Conservation (phyloP, 2,113 vertebrate genomes). For the Zingel zingel region DNA sequence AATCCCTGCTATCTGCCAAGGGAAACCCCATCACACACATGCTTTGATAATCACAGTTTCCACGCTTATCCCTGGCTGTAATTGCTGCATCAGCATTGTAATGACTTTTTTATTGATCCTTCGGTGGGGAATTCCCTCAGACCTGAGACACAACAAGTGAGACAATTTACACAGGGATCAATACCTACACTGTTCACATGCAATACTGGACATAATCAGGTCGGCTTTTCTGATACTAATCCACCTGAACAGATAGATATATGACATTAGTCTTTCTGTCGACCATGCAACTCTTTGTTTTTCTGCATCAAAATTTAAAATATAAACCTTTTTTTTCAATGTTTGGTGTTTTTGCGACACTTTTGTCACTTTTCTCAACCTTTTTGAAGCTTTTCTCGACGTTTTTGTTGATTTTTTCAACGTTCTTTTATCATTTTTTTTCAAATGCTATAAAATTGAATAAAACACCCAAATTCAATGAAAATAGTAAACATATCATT, state of each 20-base stretch:
- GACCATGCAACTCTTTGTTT: too few relatives aligned
- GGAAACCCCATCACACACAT: conserved; percentile 38
- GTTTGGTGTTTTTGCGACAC: too few relatives aligned
- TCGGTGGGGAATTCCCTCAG: conserved; percentile 23
- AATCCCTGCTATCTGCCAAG: conserved; percentile 54
- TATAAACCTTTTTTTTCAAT: too few relatives aligned
- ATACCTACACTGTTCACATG: background rate
- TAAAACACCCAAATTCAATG: too few relatives aligned
- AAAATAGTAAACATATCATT: too few relatives aligned
- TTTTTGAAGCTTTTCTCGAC: too few relatives aligned
- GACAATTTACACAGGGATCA: background rate
- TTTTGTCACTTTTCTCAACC: too few relatives aligned
- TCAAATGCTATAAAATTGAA: too few relatives aligned
- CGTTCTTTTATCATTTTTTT: too few relatives aligned
- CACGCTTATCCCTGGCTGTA: conserved; percentile 26
- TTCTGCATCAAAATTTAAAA: too few relatives aligned
- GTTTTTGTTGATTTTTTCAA: too few relatives aligned
- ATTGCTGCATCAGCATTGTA: conserved; percentile 28
- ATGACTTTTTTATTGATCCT: conserved; percentile 56
- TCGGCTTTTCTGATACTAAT: background rate
- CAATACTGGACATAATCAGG: background rate
- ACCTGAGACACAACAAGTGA: conserved; percentile 10
- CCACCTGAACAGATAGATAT: background rate
- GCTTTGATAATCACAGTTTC: conserved; percentile 32
- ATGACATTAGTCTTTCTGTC: background rate